Evolutionary conservation across 2,888 invertebrate species (phyloP), one percentile per base, ranked within the genome.

Genomic region (Tenthredo distinguenda): DNA sequence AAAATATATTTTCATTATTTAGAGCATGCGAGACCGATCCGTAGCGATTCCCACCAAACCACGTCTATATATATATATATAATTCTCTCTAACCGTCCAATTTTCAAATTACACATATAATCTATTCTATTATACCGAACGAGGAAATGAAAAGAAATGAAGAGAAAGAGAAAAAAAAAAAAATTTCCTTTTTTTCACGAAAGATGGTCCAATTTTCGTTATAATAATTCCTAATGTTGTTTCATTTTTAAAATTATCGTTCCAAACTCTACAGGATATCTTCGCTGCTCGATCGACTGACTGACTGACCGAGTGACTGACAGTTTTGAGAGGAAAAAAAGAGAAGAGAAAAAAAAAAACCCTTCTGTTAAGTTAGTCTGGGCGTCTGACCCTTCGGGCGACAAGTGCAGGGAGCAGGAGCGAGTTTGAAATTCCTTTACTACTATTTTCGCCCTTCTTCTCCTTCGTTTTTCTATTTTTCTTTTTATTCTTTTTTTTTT

Each of bases 91-190:
- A 81, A 81, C 81, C 62, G 81, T 81, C 81, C 81, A 81, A 81
- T 81, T 81, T 81, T 81, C 81, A 40, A 81, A 81, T 81, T 81
- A 81, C 47, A 47, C 47, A 47, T 58, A 43, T 43, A 26, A 26
- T 18, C 15, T n/a, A 37, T 62, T 40, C 34, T 65, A 10, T 34
- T 34, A 12, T 47, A 10, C 26, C 62, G 12, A 5, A 15, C 37
- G 15, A 40, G 18, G 2, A 31, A 50, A 34, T 18, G 7, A 77
- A 21, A 31, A 74, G 21, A 18, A 37, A 26, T 15, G 15, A 31
- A 15, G 15, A 43, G 43, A 37, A 10, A 31, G 31, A 77, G 40
- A 18, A 10, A 40, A 10, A 21, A 21, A 72, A 21, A n/a, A 10
- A 10, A 1, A 50, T n/a, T n/a, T n/a, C n/a, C n/a, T n/a, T 26